Evolutionary conservation across 2,797 vertebrate genomes (phyloP).

Genomic region (Eupleurogrammus muticus): DNA sequence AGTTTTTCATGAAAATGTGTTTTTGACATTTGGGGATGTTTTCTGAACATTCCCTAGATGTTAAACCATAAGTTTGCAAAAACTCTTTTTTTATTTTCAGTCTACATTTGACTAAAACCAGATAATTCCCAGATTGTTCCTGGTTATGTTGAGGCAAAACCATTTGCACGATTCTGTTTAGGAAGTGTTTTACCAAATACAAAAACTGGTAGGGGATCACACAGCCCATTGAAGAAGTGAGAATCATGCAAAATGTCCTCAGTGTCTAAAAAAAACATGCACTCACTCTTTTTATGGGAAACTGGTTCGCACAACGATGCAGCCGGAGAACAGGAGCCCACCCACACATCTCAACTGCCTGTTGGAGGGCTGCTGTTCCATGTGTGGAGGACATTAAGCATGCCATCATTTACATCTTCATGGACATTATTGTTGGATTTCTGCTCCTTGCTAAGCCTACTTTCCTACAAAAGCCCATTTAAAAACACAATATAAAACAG

Average conservation of each 20-base stretch:
- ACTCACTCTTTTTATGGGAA: conserved; percentile 12
- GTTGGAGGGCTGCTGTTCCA: neutral
- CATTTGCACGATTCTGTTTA: too few relatives aligned
- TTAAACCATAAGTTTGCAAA: too few relatives aligned
- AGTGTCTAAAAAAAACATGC: conserved; percentile 3
- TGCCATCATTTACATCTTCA: neutral
- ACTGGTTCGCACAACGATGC: neutral
- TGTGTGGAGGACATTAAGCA: conserved; percentile 13
- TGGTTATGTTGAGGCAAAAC: too few relatives aligned
- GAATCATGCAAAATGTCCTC: conserved; percentile 12
- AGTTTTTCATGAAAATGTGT: too few relatives aligned
- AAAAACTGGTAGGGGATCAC: neutral
- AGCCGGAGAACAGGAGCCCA: conserved; percentile 4
- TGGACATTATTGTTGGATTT: neutral
- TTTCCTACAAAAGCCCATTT: neutral
- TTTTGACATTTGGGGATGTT: too few relatives aligned
- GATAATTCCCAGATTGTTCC: too few relatives aligned
- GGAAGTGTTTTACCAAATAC: too few relatives aligned
- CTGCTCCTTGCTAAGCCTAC: neutral
- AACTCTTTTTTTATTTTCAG: too few relatives aligned
- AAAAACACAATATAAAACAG: too few relatives aligned
- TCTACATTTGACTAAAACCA: too few relatives aligned
- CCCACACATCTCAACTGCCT: conserved; percentile 14
- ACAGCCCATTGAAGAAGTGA: neutral
- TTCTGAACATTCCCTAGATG: too few relatives aligned